Evolutionary conservation across 2,113 vertebrate genomes (phyloP), one percentile per base, ranked within the genome.

Genomic region (Mixornis gularis): DNA sequence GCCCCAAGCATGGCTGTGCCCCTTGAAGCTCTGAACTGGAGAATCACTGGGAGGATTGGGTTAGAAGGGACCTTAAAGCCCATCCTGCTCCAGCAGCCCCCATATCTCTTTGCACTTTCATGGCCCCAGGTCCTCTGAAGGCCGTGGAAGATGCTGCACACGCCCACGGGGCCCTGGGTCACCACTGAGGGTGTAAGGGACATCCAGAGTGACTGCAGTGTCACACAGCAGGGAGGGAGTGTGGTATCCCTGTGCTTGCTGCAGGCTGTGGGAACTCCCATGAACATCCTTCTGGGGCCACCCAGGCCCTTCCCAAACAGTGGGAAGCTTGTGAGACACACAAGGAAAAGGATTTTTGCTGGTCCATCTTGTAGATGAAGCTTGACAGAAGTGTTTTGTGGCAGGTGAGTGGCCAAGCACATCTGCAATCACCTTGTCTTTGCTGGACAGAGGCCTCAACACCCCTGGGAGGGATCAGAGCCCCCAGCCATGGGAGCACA

Each of bases 91-190:
- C 38, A 27, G 24, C 38, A 44, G 24, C 58, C 21, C 18, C 9
- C 17, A 1, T 5, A 6, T 24, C 44, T 46, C 40, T 17, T 24
- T 63, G 49, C 49, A 27, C 5, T 79, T 14, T 52, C 30, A 17
- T 66, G 43, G 26, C 17, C 32, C 32, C 10, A 12, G 41, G 27
- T 25, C 8, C 44, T 25, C 71, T 41, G 29, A 41, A 41, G 34
- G 70, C 43, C 27, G 1, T 10, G 17, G 62, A 32, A 53, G 41
- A 8, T 17, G 27, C 36, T 5, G 3, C 17, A 13, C 0, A 0
- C 21, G 27, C 7, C 52, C 70, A n/a, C 0, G 0, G 65, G 8
- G 41, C 20, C 36, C 62, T 52, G 63, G 24, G 18, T 30, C 34
- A 44, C 14, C 48, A 14, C 79, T 32, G 65, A 27, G 36, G 22